A percentile compares a stretch with the other conserved stretches of the same genome.
These are phyloP conservation scores for Drepanosiphum platanoidis DNA, from an alignment of 2,888 invertebrate species.

Conservation along the genomic window DNA sequence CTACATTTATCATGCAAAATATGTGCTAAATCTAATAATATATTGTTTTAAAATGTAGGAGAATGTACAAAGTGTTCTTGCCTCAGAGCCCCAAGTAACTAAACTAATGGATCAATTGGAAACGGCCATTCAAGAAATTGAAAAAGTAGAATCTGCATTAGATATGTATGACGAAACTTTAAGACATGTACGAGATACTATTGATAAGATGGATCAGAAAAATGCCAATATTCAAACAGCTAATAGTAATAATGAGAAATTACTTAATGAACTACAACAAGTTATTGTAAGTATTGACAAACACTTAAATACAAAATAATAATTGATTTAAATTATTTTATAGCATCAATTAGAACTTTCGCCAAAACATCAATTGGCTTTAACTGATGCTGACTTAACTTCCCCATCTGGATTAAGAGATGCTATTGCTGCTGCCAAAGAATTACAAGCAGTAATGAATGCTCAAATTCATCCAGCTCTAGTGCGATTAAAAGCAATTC, in stretches of 20 bases:
- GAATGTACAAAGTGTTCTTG: constrained; percentile 90
- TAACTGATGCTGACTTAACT: constrained; percentile 79
- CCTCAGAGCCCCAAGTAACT: constrained; percentile 81
- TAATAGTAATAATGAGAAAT: constrained; percentile 83
- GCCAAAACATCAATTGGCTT: constrained; percentile 73
- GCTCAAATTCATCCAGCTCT: constrained; percentile 75
- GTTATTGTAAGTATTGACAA: constrained; percentile 74
- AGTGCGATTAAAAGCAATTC: constrained; percentile 77
- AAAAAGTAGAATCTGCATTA: constrained; percentile 77
- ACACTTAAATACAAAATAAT: not conserved
- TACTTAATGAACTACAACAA: constrained; percentile 81
- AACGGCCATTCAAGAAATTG: constrained; percentile 79
- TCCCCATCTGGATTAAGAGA: constrained; percentile 73
- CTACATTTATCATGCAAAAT: not conserved
- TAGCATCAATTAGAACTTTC: constrained; percentile 78
- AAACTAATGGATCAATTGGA: constrained; percentile 78
- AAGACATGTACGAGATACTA: constrained; percentile 85
- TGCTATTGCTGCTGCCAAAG: constrained; percentile 78
- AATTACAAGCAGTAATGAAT: constrained; percentile 79
- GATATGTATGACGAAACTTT: constrained; percentile 84
- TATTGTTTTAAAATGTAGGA: constrained; percentile 70
- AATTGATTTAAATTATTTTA: constrained; percentile 63
- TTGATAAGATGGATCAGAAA: constrained; percentile 91
- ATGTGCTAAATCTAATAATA: not conserved
- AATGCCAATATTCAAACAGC: constrained; percentile 87